Base-by-base conservation (phyloP, 2,888 invertebrate genomes). In the Eupithecia pulchellata region DNA sequence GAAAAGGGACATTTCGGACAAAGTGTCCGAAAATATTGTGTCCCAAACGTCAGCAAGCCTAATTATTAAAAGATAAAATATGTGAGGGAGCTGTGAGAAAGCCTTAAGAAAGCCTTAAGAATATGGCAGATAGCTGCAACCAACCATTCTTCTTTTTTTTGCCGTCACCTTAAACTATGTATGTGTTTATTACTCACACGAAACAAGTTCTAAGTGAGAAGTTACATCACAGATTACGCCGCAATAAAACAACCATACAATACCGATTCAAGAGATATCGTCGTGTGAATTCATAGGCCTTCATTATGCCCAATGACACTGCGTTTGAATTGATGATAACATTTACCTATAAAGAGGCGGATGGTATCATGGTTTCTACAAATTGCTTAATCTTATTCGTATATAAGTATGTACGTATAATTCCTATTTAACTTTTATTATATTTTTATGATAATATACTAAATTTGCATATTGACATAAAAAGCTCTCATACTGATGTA, bases 271-370 rank as follows among this genome's bases (percentile, higher is more conserved):
- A 77, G 68, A 77, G 74, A 72, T 68, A 69, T 71, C 61, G 68
- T 42, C 64, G 77, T 76, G 77, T 69, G 79, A 77, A 78, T 63
- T 72, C 78, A 77, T 74, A 78, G 55, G 34, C 52, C 55, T 61
- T 75, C 75, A 73, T 73, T 68, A 73, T 47, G 36, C 42, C 34
- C 73, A 74, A 74, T 71, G 71, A 74, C 68, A 68, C 34, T 64
- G 68, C 66, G 30, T 68, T 66, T 65, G 27, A 58, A 36, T 52
- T 52, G 25, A 52, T 52, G 42, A 66, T 68, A 57, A 34, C 32
- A 62, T 65, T 34, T 25, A 52, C 52, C 52, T 62, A n/a, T n/a
- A 65, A 64, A 68, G 42, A 68, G 36, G 42, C n/a, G 34, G 34
- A 52, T 61, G 25, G 13, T 66, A 67, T 62, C 32, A 27, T 68